Evolutionary conservation across 30 jellyfish, hydroid and myxozoan genomes (phyloP), one percentile per base, ranked within the genome.

Genomic region (Mastigias papua): DNA sequence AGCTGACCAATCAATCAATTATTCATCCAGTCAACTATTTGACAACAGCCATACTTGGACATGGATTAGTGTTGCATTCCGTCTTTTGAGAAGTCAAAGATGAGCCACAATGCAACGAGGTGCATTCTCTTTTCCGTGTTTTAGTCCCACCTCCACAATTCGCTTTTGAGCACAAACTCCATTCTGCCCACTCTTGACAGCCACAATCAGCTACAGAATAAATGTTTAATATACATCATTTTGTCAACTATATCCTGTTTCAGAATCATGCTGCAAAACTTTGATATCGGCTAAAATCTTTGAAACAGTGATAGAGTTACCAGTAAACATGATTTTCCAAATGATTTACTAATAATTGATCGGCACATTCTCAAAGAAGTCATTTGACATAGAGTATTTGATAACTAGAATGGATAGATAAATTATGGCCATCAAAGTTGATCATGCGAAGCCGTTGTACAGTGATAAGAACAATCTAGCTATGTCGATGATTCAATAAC

Each of bases 31-130:
- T 19, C 58, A 31, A 29, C 26, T 13, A 21, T 75, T 19, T 2
- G 21, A 42, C 13, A 4, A 42, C 54, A 21, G 22, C 8, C 71
- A 37, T 81, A 73, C 88, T 87, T 23, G 72, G 71, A 76, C 82
- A 84, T 70, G 92, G 92, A 68, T 66, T 30, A 22, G 2, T 25
- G 63, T 67, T 67, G 37, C 92, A 82, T 34, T 82, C 92, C 6
- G 58, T 34, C 30, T 9, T 8, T 7, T 82, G 86, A 23, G 16
- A 64, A 25, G 76, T 21, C 48, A 22, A 1, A 1, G 87, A 73
- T 6, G 74, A 26, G 86, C 48, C 32, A 34, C 79, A 76, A 28
- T 32, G 16, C 9, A 1, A 1, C 66, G 20, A 7, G 65, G 48
- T 20, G 46, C 92, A 82, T 1, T 13, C 17, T 69, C 92, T 37